phyloP scores from a whole-genome alignment of 1,140 invertebrate species.

The Brachionus plicatilis region DNA sequence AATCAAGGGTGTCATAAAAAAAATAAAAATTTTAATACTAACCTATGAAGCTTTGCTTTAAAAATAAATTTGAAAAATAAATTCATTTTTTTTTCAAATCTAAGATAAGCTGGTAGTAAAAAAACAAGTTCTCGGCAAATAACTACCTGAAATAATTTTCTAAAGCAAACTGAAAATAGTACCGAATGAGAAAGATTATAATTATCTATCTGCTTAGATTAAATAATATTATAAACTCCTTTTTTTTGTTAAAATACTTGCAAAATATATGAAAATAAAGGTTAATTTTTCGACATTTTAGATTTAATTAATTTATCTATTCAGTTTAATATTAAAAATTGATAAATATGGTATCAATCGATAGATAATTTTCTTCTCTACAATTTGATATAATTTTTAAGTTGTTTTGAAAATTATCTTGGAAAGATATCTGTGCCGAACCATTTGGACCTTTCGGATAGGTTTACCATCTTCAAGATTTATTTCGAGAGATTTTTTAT shows the following conservation, averaged over 20 bases:
- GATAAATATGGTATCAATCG: neutral
- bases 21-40: neutral
- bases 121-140: neutral
- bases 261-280: neutral
- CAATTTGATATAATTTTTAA: neutral
- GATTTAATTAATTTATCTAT: neutral
- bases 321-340: neutral
- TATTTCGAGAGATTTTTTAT: neutral
- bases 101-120: neutral
- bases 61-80: neutral
- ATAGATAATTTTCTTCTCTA: neutral
- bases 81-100: neutral
- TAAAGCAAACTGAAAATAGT: neutral
- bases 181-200: neutral
- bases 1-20: too few species aligned
- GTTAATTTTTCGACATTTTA: neutral
- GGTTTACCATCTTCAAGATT: neutral
- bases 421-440: neutral
- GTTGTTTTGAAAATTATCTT: neutral
- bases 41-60: neutral
- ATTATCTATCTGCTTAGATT: neutral
- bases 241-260: neutral
- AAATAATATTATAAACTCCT: neutral
- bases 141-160: neutral
- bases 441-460: neutral